Percentiles rank a stretch among this genome's conserved stretches.
These are phyloP conservation scores for Aphrophora alni DNA, from an alignment of 2,888 invertebrate species.

Conservation along the genomic window DNA sequence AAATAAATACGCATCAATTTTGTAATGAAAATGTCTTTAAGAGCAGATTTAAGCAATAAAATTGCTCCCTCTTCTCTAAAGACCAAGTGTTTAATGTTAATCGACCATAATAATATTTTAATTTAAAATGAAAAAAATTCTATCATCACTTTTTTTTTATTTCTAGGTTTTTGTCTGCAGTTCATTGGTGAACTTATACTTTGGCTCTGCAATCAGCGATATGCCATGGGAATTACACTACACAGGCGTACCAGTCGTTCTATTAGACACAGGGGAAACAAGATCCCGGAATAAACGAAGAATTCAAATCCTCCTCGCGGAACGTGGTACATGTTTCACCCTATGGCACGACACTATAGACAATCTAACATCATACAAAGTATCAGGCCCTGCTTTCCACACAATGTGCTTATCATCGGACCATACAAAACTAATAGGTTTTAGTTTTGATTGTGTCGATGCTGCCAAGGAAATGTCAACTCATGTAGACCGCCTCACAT, in stretches of 20 bases:
- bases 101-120: too few relatives aligned
- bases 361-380: slow-evolving; percentile 76
- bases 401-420: slow-evolving; percentile 81
- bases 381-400: slow-evolving; percentile 75
- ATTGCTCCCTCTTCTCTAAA: too few relatives aligned
- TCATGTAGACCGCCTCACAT: slow-evolving; percentile 71
- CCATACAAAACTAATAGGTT: slow-evolving; percentile 76
- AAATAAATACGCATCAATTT: too few relatives aligned
- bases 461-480: slow-evolving; percentile 75
- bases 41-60: too few relatives aligned
- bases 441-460: slow-evolving; percentile 78
- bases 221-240: slow-evolving; percentile 72
- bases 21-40: too few relatives aligned
- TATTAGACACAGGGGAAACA: slow-evolving; percentile 79
- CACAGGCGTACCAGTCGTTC: slow-evolving; percentile 79
- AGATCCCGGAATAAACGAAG: slow-evolving; percentile 70
- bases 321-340: slow-evolving; percentile 80
- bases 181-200: slow-evolving; percentile 76
- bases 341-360: slow-evolving; percentile 83
- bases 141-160: slow-evolving; percentile 17
- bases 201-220: slow-evolving; percentile 63
- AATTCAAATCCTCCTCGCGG: slow-evolving; percentile 74
- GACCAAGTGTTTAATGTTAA: too few relatives aligned
- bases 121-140: too few relatives aligned
- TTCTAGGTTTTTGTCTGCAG: slow-evolving; percentile 73